Base-by-base conservation (phyloP, 1,140 invertebrate genomes). In the Piezodorus guildinii region DNA sequence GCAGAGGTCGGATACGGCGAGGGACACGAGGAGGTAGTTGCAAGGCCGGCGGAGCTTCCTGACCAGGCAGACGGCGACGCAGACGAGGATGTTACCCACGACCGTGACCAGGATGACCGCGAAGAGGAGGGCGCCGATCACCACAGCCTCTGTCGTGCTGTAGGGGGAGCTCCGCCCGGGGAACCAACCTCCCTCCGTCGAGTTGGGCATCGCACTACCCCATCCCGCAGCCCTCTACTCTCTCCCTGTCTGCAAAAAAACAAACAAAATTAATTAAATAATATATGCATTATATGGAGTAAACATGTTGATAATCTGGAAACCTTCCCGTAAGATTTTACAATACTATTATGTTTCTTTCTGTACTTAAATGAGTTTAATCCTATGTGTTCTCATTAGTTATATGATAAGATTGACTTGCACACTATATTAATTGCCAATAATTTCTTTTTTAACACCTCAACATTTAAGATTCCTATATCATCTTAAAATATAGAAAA, bases 31-130 rank as follows among this genome's bases (percentile, higher is more conserved):
- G 43, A 94, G 77, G 73, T 93, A 91, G 74, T 94, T 94, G 73
- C 83, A 90, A 59, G 84, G 88, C 68, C 82, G 84, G 75, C 82
- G 85, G 71, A 96, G 76, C 72, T 94, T 94, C 66, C 85, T 81
- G 61, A 94, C 91, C 66, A 91, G 82, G 70, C 87, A 88, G 10
- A 96, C 91, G 39, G 91, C 90, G 9, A 94, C 81, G 73, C 82
- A 94, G 70, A 96, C 91, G 62, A 95, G 77, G 58, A 92, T 84
- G 75, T 96, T 96, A 30, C 92, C 92, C 39, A 93, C 80, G 59
- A 92, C 82, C 0, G 90, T 93, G 49, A 83, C 85, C 54, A 90
- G 74, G 66, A 91, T 90, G 30, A 92, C 84, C 68, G 83, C 77
- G 66, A 87, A 77, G 60, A 91, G 79, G 45, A 90, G 77, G 58